Conservation (phyloP, 2,113 vertebrate species). For the Oreochromis aureus region DNA sequence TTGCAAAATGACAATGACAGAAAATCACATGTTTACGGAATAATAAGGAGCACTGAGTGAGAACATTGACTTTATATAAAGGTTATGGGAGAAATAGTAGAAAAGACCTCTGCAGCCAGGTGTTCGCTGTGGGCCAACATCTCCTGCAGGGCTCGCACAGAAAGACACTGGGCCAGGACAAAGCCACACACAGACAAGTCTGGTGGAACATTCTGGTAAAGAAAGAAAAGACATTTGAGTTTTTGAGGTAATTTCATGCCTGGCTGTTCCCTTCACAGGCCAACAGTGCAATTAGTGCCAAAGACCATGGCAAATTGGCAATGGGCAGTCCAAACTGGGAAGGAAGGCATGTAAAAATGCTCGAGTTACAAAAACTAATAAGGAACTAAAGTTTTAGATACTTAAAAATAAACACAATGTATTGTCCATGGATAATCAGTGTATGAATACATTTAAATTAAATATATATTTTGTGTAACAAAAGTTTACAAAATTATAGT, state of each 20-base stretch:
- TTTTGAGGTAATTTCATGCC: background rate
- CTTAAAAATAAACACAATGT: background rate
- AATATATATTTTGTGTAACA: background rate
- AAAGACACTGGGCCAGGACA: constrained; percentile 69
- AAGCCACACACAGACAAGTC: constrained; percentile 71
- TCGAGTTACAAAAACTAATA: background rate
- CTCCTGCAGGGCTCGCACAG: constrained; percentile 74
- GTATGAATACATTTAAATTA: background rate
- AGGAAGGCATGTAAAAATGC: background rate
- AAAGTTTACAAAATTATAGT: background rate
- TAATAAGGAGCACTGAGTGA: background rate
- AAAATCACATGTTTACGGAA: background rate
- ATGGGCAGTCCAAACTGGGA: background rate
- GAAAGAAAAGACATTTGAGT: background rate
- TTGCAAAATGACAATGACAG: background rate
- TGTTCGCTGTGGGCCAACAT: constrained; percentile 59
- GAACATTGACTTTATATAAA: background rate
- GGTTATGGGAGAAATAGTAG: background rate
- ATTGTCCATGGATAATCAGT: background rate
- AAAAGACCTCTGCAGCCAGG: constrained; percentile 42
- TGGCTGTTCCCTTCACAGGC: background rate
- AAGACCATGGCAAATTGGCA: background rate
- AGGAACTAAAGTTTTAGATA: background rate
- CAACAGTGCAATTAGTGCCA: background rate
- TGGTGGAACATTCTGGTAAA: constrained; percentile 71